Conservation (phyloP, 1,140 invertebrate species). For the Hyposmocoma kahamanoa region DNA sequence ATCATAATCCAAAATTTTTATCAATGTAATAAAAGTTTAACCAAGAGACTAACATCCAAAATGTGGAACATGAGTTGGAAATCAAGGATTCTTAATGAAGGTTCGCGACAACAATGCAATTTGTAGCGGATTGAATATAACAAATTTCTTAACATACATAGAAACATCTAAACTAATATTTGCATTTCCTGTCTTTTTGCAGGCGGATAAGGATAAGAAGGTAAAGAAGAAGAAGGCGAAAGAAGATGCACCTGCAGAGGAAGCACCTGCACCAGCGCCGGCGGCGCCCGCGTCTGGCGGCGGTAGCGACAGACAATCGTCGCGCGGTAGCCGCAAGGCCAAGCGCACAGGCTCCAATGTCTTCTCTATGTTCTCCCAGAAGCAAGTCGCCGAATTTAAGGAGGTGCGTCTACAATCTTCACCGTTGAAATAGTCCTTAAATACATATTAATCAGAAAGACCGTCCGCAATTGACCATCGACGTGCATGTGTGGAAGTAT, state of each 20-base stretch:
- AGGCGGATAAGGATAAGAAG: slow-evolving; percentile 86
- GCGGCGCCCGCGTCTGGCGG: slow-evolving; percentile 75
- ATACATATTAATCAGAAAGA: too few species aligned
- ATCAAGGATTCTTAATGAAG: too few species aligned
- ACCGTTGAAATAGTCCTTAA: neutral
- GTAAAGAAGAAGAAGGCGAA: slow-evolving; percentile 88
- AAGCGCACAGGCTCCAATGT: slow-evolving; percentile 94
- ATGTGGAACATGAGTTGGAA: too few species aligned
- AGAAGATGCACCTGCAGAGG: slow-evolving; percentile 77
- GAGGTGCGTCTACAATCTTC: slow-evolving; percentile 80
- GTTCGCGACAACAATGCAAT: too few species aligned
- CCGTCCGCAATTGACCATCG: too few species aligned
- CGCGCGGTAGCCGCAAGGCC: slow-evolving; percentile 82
- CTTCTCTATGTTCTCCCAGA: slow-evolving; percentile 96
- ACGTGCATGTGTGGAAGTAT: too few species aligned
- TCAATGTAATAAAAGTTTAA: too few species aligned
- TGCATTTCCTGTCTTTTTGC: slow-evolving; percentile 13
- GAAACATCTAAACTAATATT: neutral
- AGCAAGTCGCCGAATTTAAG: slow-evolving; percentile 96
- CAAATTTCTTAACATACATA: too few species aligned
- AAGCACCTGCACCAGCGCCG: slow-evolving; percentile 75
- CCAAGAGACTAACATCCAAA: too few species aligned
- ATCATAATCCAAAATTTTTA: too few species aligned
- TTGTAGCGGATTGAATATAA: too few species aligned
- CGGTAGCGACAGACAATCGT: slow-evolving; percentile 73